Evolutionary conservation across 2,113 vertebrate species (phyloP).

Genomic region (Ardeotis arabs): DNA sequence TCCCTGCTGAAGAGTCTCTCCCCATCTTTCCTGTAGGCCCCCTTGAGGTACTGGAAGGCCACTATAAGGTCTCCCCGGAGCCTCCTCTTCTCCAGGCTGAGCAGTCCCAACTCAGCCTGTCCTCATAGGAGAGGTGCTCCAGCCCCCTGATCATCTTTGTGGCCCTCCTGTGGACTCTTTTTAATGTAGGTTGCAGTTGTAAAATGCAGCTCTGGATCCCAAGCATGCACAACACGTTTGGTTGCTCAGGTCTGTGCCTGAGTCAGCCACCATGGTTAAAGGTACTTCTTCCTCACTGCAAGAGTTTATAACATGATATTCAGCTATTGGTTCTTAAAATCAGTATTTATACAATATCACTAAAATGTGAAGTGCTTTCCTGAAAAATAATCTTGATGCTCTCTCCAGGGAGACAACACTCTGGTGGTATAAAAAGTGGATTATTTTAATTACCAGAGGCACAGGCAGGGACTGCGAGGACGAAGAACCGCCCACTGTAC

Average conservation of each 20-base stretch:
- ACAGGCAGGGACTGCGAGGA: no score
- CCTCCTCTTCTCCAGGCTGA: no score
- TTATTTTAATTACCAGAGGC: background rate
- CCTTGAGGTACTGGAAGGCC: no score
- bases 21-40: no score
- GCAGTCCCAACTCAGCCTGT: no score
- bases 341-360: background rate
- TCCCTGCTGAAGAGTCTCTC: no score
- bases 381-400: background rate
- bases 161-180: no score
- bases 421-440: background rate
- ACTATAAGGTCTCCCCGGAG: no score
- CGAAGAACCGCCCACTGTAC: no score
- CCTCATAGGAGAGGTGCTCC: no score
- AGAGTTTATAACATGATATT: background rate
- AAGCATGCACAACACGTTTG: rapidly evolving
- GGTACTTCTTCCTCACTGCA: background rate
- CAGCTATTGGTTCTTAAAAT: background rate
- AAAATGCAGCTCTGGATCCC: background rate
- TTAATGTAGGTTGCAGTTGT: background rate
- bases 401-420: background rate
- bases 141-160: no score
- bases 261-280: background rate
- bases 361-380: background rate
- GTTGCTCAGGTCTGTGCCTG: background rate